Conservation (phyloP, 1,140 invertebrate species). For the Pinna nobilis region DNA sequence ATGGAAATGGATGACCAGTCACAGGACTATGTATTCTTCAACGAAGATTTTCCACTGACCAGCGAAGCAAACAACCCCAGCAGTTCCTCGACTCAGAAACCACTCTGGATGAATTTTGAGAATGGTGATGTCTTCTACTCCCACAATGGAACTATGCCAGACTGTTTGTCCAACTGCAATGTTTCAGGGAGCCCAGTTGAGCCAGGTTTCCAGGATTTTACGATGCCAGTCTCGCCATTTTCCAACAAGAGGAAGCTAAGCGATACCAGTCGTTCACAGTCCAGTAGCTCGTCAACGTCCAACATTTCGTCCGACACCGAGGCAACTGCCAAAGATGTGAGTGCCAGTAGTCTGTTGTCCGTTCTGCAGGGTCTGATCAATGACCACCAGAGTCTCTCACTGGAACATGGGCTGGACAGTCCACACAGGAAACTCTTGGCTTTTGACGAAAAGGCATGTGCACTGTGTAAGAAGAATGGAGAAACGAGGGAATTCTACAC, state of each 20-base stretch:
- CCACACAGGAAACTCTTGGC: not conserved
- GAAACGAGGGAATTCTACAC: slow-evolving; percentile 75
- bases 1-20: too few relatives aligned
- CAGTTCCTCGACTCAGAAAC: not conserved
- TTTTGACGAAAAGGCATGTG: slow-evolving; percentile 40
- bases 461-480: slow-evolving; percentile 78
- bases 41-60: too few relatives aligned
- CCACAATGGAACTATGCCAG: not conserved
- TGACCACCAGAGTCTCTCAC: not conserved
- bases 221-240: not conserved
- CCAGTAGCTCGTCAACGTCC: not conserved
- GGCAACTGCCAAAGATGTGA: not conserved
- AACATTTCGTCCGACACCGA: not conserved
- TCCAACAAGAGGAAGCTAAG: not conserved
- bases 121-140: slow-evolving; percentile 18
- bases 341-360: not conserved
- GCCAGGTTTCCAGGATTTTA: not conserved
- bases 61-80: too few relatives aligned
- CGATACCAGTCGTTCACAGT: not conserved
- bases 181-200: not conserved
- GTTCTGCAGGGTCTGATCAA: not conserved
- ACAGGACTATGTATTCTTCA: too few relatives aligned
- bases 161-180: not conserved
- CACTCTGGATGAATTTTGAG: not conserved
- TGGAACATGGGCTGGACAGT: slow-evolving; percentile 2